phyloP scores from a whole-genome alignment of 64 coral and sea anemone genomes.

The Stylophora pistillata region DNA sequence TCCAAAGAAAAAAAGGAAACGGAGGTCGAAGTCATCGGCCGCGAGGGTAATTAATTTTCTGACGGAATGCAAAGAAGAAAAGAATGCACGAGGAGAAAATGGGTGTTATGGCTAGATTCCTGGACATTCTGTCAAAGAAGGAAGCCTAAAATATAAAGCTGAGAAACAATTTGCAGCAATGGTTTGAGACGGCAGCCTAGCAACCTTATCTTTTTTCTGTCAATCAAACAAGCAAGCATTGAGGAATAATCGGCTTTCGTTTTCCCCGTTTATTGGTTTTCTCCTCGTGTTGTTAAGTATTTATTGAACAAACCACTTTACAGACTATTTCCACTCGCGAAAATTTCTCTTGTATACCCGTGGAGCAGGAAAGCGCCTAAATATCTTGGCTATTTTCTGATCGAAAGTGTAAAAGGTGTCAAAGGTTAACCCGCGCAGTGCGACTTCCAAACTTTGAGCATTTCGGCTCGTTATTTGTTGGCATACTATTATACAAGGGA shows the following conservation, averaged over 20 bases:
- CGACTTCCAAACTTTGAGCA: neutral
- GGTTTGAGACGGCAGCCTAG: neutral
- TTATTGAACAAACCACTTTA: neutral
- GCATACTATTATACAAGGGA: neutral
- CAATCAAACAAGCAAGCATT: neutral
- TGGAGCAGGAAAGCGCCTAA: neutral
- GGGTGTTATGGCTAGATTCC: constrained; percentile 17
- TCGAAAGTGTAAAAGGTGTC: neutral
- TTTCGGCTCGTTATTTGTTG: neutral
- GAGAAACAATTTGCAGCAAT: no score
- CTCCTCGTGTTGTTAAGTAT: neutral
- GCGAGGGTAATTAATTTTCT: neutral
- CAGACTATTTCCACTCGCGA: neutral
- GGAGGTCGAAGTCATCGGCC: constrained; percentile 6
- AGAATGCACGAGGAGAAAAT: constrained; percentile 19
- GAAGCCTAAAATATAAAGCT: neutral
- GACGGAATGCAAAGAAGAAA: constrained; percentile 26
- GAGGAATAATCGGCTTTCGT: neutral
- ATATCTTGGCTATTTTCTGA: neutral
- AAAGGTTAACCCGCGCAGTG: neutral
- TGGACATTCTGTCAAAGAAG: constrained; percentile 21
- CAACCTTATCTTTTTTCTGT: neutral
- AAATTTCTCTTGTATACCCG: neutral
- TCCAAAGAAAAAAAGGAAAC: constrained; percentile 43
- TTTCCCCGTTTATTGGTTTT: neutral